Conservation (phyloP, 2,888 invertebrate species). For the Sarcophaga carnaria region DNA sequence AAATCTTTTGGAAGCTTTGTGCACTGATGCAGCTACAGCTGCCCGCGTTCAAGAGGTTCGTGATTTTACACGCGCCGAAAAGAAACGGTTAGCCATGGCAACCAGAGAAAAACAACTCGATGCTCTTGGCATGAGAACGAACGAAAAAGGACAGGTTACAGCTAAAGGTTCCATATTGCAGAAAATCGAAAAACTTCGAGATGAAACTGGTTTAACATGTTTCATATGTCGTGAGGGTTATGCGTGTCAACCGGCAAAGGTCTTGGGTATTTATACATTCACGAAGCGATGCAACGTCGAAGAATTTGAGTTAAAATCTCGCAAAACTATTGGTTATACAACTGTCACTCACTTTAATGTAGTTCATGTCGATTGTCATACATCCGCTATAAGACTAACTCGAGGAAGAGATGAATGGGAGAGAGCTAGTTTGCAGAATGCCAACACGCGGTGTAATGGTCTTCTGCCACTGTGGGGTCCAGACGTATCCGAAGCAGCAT, state of each 20-base stretch:
- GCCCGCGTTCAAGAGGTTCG: conserved; percentile 95
- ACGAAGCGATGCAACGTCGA: conserved; percentile 97
- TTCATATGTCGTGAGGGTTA: conserved; percentile 99
- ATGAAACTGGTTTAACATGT: conserved; percentile 97
- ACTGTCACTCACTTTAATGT: conserved; percentile 99
- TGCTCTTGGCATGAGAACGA: conserved; percentile 96
- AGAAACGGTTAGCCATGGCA: conserved; percentile 98
- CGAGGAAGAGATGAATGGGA: conserved; percentile 97
- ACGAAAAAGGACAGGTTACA: conserved; percentile 98
- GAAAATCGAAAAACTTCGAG: conserved; percentile 96
- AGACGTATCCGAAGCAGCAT: conserved; percentile 94
- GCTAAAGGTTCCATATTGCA: conserved; percentile 95
- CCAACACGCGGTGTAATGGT: conserved; percentile 98
- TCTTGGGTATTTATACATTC: conserved; percentile 97
- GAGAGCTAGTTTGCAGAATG: conserved; percentile 98
- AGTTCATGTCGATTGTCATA: conserved; percentile 99
- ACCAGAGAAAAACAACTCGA: conserved; percentile 97
- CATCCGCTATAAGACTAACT: conserved; percentile 93
- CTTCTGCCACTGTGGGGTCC: conserved; percentile 98
- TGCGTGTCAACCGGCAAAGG: conserved; percentile 96
- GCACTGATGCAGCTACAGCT: conserved; percentile 90
- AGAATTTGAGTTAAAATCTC: conserved; percentile 93
- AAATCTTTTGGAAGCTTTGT: conserved; percentile 93
- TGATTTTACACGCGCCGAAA: conserved; percentile 96
- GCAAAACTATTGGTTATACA: conserved; percentile 92